Conservation (phyloP, 2,888 invertebrate genomes). For the Vandiemenella viatica region DNA sequence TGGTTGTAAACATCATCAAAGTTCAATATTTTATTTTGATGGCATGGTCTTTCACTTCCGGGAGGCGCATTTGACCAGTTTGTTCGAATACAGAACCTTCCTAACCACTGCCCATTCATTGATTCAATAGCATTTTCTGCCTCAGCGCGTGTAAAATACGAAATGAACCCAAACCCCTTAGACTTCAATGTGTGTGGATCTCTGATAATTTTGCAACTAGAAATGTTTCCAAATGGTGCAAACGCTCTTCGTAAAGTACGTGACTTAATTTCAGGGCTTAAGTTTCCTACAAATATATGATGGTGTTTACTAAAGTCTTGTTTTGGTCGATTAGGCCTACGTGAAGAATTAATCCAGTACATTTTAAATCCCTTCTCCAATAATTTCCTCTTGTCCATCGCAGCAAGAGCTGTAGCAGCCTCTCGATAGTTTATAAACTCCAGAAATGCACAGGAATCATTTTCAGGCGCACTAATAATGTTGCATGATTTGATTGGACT, state of each 20-base stretch:
- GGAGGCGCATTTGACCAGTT: slow-evolving; percentile 95
- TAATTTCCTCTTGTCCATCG: slow-evolving; percentile 96
- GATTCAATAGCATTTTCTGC: slow-evolving; percentile 95
- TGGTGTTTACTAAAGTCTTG: slow-evolving; percentile 97
- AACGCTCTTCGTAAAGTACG: slow-evolving; percentile 95
- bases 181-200: slow-evolving; percentile 98
- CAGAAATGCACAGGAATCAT: slow-evolving; percentile 98
- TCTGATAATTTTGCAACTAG: slow-evolving; percentile 96
- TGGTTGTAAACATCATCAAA: slow-evolving; percentile 84
- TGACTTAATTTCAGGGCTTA: slow-evolving; percentile 98
- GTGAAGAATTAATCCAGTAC: slow-evolving; percentile 99
- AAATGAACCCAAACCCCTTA: slow-evolving; percentile 98
- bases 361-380: slow-evolving; percentile 99
- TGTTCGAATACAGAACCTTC: slow-evolving; percentile 93
- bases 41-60: slow-evolving; percentile 42
- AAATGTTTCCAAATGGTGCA: slow-evolving; percentile 96
- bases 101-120: slow-evolving; percentile 99
- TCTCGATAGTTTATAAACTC: slow-evolving; percentile 93
- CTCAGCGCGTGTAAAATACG: slow-evolving; percentile 96
- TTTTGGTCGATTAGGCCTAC: slow-evolving; percentile 90
- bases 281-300: slow-evolving; percentile 98
- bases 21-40: slow-evolving; percentile 36
- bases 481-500: slow-evolving; percentile 97
- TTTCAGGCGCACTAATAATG: slow-evolving; percentile 94
- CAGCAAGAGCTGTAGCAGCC: slow-evolving; percentile 92